Evolutionary conservation across 2,888 invertebrate genomes (phyloP).

Genomic region (Phalera bucephala): DNA sequence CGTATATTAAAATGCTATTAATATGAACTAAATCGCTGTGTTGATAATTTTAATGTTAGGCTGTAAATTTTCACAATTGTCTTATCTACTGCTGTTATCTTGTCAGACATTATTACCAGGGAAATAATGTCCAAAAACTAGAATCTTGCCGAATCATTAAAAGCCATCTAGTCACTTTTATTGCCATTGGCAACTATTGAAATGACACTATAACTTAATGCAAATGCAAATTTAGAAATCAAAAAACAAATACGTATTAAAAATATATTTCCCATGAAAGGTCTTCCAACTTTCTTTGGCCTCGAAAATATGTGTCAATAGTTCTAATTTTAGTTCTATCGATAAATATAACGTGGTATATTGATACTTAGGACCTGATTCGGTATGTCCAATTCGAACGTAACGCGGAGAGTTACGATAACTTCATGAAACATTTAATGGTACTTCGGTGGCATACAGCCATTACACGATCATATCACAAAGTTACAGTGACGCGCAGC

Average conservation of each 20-base stretch:
- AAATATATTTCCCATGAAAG: slow-evolving; percentile 48
- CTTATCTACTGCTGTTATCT: too few species aligned
- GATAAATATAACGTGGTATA: slow-evolving; percentile 39
- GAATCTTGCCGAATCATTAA: slow-evolving; percentile 38
- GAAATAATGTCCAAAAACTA: slow-evolving; percentile 17
- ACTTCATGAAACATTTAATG: too few species aligned
- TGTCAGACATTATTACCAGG: slow-evolving; percentile 28
- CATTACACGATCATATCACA: too few species aligned
- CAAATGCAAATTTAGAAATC: slow-evolving; percentile 53
- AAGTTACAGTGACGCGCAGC: too few species aligned
- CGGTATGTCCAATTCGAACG: too few species aligned
- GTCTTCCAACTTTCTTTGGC: slow-evolving; percentile 49
- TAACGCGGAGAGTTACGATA: too few species aligned
- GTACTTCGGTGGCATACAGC: too few species aligned
- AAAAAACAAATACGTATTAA: slow-evolving; percentile 45
- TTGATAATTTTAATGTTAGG: too few species aligned
- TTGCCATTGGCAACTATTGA: slow-evolving; percentile 33
- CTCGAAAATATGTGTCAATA: slow-evolving; percentile 35
- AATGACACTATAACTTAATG: slow-evolving; percentile 50
- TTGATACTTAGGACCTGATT: too few species aligned
- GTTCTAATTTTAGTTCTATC: slow-evolving; percentile 34
- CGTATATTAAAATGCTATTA: too few species aligned
- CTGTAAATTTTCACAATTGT: too few species aligned
- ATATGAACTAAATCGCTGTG: too few species aligned
- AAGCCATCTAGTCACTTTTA: slow-evolving; percentile 38